A percentile compares a stretch with the other conserved stretches of the same genome.
Conservation (phyloP, 2,797 vertebrate species). For the Anisognathus igniventris region DNA sequence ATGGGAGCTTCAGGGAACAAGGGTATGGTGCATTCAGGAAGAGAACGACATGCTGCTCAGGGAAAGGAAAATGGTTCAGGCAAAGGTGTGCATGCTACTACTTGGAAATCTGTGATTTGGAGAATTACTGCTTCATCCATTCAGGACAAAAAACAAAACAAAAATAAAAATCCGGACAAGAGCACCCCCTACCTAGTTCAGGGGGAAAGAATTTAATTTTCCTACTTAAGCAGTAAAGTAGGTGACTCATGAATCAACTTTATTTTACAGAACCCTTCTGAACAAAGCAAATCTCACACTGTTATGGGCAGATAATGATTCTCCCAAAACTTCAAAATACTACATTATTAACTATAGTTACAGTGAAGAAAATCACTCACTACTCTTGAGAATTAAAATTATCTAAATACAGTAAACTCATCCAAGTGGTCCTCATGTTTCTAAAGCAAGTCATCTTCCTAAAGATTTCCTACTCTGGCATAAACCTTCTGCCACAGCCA, state of each 20-base stretch:
- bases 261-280: not conserved
- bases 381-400: not conserved
- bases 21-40: slow-evolving; percentile 74
- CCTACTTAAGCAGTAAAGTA: not conserved
- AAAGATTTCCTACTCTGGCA: not conserved
- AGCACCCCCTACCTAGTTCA: not conserved
- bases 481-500: rapidly evolving
- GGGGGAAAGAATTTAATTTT: not conserved
- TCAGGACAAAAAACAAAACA: not conserved
- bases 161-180: not conserved
- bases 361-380: not conserved
- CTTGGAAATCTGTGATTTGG: slow-evolving; percentile 33
- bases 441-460: not conserved
- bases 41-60: slow-evolving; percentile 72
- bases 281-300: not conserved
- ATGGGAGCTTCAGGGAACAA: slow-evolving; percentile 75
- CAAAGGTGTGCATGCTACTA: slow-evolving; percentile 70
- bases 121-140: not conserved
- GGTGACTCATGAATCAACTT: not conserved
- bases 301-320: not conserved
- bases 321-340: not conserved
- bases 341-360: not conserved
- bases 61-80: slow-evolving; percentile 66
- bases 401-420: not conserved
- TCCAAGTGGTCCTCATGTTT: not conserved